Conservation (phyloP, 2,113 vertebrate genomes). For the Takifugu flavidus region DNA sequence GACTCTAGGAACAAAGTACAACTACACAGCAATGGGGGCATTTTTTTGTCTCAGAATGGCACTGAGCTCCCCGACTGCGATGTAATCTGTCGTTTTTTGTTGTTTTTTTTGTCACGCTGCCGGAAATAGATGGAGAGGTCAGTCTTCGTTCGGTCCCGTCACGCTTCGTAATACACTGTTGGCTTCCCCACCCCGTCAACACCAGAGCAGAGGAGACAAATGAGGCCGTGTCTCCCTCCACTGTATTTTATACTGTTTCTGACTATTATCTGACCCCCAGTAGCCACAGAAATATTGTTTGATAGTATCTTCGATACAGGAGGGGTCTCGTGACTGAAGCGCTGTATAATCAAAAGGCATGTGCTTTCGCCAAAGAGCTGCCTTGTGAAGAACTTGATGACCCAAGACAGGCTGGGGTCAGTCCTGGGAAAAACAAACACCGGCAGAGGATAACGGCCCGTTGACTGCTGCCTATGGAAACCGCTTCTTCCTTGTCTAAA, state of each 20-base stretch:
- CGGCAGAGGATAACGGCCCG: constrained; percentile 28
- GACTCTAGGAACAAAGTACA: too few species aligned
- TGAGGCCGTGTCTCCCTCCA: too few species aligned
- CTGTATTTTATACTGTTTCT: constrained; percentile 4
- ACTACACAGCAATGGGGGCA: too few species aligned
- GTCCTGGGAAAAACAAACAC: constrained; percentile 71
- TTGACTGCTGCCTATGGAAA: constrained; percentile 44
- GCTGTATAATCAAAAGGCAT: constrained; percentile 26
- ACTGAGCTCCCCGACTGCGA: too few species aligned
- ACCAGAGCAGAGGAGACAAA: constrained; percentile 1
- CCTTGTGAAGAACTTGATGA: constrained; percentile 35
- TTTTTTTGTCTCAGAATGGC: too few species aligned
- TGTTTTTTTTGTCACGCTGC: constrained; percentile 35
- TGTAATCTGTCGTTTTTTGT: constrained; percentile 28
- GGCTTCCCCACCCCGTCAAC: constrained; percentile 10
- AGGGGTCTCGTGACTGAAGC: too few species aligned
- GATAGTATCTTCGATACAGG: background rate
- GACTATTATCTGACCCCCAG: background rate
- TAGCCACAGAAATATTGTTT: background rate
- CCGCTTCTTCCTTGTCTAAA: constrained; percentile 10
- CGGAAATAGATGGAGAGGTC: constrained; percentile 38
- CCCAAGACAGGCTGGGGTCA: constrained; percentile 34
- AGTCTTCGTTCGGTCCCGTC: constrained; percentile 53
- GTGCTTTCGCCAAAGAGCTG: constrained; percentile 21
- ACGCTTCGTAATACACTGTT: background rate